A percentile compares a stretch with the other conserved stretches of the same genome.
Evolutionary conservation across 2,797 vertebrate genomes (phyloP).

Genomic region (Phataginus tricuspis): DNA sequence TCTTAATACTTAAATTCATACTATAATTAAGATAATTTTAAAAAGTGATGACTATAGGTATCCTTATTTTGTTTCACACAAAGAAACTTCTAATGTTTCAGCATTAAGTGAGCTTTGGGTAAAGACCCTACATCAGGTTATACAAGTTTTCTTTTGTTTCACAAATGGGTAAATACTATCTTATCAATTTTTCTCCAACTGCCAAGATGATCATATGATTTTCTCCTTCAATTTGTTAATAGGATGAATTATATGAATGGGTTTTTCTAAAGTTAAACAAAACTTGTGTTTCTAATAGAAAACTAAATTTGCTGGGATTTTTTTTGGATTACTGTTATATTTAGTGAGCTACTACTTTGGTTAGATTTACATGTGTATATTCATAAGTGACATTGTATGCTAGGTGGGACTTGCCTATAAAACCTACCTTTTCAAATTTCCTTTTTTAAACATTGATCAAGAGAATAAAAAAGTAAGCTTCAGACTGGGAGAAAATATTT

Average conservation of each 20-base stretch:
- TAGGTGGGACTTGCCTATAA: background rate
- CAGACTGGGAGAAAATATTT: background rate
- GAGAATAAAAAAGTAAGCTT: background rate
- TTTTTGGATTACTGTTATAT: background rate
- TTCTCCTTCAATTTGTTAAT: background rate
- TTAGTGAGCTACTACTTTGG: background rate
- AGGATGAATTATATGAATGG: background rate
- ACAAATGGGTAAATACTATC: background rate
- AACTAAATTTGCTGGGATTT: background rate
- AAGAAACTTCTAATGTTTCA: background rate
- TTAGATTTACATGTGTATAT: background rate
- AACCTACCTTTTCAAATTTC: background rate
- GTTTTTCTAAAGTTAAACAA: conserved; percentile 4
- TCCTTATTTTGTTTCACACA: background rate
- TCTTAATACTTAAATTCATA: conserved; percentile 5
- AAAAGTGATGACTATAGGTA: background rate
- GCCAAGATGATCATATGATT: background rate
- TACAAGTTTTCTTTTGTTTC: background rate
- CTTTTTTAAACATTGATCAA: background rate
- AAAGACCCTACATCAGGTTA: background rate
- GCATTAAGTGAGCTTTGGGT: background rate
- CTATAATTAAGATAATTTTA: background rate
- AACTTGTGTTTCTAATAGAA: background rate
- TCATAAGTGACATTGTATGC: background rate
- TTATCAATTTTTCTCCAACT: background rate